Percentiles rank a stretch among this genome's conserved stretches.
Evolutionary conservation across 1,140 invertebrate species (phyloP).

Genomic region (Leptopilina clavipes): DNA sequence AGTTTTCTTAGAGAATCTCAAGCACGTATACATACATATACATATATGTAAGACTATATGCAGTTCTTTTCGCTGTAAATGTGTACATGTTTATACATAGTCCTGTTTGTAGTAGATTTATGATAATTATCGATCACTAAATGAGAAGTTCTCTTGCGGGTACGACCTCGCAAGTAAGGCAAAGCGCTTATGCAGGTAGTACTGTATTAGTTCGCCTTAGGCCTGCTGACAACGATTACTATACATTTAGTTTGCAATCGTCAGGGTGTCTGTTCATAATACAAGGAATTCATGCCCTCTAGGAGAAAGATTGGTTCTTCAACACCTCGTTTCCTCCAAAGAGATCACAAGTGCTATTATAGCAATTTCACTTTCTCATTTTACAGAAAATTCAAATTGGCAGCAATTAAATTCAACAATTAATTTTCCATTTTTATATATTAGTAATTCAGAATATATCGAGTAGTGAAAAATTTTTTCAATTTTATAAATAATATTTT

Average conservation of each 20-base stretch:
- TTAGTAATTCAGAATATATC: too few relatives aligned
- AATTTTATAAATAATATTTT: too few relatives aligned
- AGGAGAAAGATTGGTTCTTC: conserved; percentile 23
- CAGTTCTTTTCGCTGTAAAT: conserved; percentile 50
- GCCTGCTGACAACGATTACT: conserved; percentile 46
- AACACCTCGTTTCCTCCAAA: conserved; percentile 16
- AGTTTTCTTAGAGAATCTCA: conserved; percentile 52
- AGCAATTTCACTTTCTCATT: not conserved
- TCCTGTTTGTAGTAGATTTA: conserved; percentile 67
- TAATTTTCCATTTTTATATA: too few relatives aligned
- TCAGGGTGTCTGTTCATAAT: conserved; percentile 6
- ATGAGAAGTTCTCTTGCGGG: conserved; percentile 56
- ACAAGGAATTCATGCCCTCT: conserved; percentile 36
- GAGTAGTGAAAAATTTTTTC: too few relatives aligned
- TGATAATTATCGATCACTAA: conserved; percentile 66
- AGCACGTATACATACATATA: too few relatives aligned
- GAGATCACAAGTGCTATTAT: not conserved
- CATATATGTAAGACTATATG: conserved; percentile 50
- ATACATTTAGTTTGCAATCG: conserved; percentile 40
- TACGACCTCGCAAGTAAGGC: conserved; percentile 61
- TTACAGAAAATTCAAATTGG: not conserved
- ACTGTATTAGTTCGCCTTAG: conserved; percentile 50
- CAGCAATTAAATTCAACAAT: too few relatives aligned
- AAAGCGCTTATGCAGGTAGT: conserved; percentile 46
- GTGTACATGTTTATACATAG: conserved; percentile 56